Percentiles rank a stretch among this genome's conserved stretches.
These are phyloP conservation scores for Trinectes maculatus DNA, from an alignment of 2,113 vertebrate species.

Conservation along the genomic window DNA sequence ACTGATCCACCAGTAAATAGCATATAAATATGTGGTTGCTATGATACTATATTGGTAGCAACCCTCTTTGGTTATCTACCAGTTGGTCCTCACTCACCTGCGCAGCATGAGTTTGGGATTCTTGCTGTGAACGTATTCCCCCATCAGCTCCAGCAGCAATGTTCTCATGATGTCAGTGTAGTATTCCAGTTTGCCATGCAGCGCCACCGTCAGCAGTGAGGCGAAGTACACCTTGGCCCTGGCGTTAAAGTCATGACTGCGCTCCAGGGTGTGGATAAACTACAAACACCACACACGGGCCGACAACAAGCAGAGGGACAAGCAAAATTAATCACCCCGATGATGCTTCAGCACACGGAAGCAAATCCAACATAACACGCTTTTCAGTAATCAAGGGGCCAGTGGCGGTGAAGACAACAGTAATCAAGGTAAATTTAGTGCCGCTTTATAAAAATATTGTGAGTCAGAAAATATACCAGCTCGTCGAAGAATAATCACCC, in stretches of 20 bases:
- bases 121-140: constrained; percentile 93
- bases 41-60: no score
- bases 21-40: no score
- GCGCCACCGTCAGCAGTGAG: constrained; percentile 93
- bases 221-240: constrained; percentile 95
- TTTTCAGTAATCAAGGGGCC: constrained; percentile 44
- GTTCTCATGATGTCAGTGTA: constrained; percentile 98
- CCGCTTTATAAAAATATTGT: constrained; percentile 27
- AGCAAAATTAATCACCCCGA: constrained; percentile 32
- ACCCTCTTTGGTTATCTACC: no score
- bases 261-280: constrained; percentile 97
- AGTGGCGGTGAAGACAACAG: constrained; percentile 42
- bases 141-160: constrained; percentile 94
- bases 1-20: no score
- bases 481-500: constrained; percentile 50
- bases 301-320: constrained; percentile 5
- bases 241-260: constrained; percentile 92
- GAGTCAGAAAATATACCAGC: constrained; percentile 53
- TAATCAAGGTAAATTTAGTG: constrained; percentile 60
- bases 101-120: constrained; percentile 98
- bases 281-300: constrained; percentile 60
- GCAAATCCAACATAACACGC: constrained; percentile 34
- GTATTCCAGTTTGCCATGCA: constrained; percentile 97
- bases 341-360: constrained; percentile 6
- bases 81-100: constrained; percentile 86